Percentiles rank a stretch among this genome's conserved stretches.
phyloP scores from a whole-genome alignment of 30 jellyfish, hydroid and myxozoan genomes.

The Hydra vulgaris region DNA sequence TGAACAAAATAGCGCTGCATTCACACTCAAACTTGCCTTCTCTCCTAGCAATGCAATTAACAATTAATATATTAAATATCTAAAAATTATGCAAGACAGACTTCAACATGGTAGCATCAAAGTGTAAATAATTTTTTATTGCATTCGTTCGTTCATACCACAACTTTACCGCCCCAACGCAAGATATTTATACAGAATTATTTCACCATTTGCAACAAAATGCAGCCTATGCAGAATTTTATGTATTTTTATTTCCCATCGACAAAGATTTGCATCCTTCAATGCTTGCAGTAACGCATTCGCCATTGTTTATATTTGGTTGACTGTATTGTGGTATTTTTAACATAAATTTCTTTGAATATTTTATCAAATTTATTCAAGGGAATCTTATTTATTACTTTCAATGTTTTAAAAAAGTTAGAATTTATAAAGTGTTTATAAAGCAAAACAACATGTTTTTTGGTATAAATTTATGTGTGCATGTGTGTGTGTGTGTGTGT shows the following conservation, averaged over 20 bases:
- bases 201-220: neutral
- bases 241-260: neutral
- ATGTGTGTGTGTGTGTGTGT: neutral
- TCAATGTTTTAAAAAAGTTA: neutral
- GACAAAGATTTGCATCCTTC: neutral
- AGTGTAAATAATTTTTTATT: neutral
- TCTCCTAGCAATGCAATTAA: slow-evolving; percentile 97
- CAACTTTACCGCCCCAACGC: neutral
- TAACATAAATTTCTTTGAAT: neutral
- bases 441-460: neutral
- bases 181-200: neutral
- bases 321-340: neutral
- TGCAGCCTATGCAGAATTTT: neutral
- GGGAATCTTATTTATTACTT: neutral
- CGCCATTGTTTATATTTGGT: neutral
- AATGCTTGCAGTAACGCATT: neutral
- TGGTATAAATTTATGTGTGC: neutral
- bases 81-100: neutral
- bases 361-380: neutral
- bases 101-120: neutral
- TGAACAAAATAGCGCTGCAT: slow-evolving; percentile 91
- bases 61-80: slow-evolving; percentile 41
- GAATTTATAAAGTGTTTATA: neutral
- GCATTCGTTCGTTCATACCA: neutral
- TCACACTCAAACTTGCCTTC: slow-evolving; percentile 87